Conservation (phyloP, 2,113 vertebrate genomes). For the Puntigrus tetrazona region DNA sequence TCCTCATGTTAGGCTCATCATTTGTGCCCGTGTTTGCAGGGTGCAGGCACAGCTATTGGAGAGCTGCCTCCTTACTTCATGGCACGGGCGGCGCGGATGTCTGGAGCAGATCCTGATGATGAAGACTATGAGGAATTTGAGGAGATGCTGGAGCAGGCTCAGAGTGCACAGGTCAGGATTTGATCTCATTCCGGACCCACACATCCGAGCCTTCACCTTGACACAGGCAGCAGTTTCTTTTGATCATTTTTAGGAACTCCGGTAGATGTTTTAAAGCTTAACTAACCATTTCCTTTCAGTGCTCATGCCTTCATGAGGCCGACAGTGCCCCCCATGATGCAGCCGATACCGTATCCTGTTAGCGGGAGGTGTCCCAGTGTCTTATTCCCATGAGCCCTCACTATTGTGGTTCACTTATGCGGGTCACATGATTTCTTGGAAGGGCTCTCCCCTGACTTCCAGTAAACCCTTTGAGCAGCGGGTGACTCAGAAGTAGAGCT, state of each 20-base stretch:
- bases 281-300: neutral
- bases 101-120: constrained; percentile 94
- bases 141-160: constrained; percentile 95
- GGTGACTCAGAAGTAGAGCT: constrained; percentile 96
- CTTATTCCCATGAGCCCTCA: constrained; percentile 78
- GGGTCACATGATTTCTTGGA: constrained; percentile 94
- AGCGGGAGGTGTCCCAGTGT: constrained; percentile 68
- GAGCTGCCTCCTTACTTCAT: constrained; percentile 98
- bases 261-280: neutral
- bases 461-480: constrained; percentile 92
- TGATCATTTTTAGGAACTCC: neutral
- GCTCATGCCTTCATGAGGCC: neutral
- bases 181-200: neutral
- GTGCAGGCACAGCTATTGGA: constrained; percentile 95
- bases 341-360: constrained; percentile 33
- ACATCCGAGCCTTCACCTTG: neutral
- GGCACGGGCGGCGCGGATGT: constrained; percentile 94
- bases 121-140: constrained; percentile 99
- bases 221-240: neutral
- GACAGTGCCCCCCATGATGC: neutral
- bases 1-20: neutral
- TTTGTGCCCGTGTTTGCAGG: constrained; percentile 71
- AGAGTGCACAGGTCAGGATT: constrained; percentile 86
- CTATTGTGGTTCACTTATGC: constrained; percentile 86
- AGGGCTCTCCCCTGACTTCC: constrained; percentile 92